A percentile compares a stretch with the other conserved stretches of the same genome.
Conservation (phyloP, 2,888 invertebrate genomes). For the Perizoma flavofasciatum region DNA sequence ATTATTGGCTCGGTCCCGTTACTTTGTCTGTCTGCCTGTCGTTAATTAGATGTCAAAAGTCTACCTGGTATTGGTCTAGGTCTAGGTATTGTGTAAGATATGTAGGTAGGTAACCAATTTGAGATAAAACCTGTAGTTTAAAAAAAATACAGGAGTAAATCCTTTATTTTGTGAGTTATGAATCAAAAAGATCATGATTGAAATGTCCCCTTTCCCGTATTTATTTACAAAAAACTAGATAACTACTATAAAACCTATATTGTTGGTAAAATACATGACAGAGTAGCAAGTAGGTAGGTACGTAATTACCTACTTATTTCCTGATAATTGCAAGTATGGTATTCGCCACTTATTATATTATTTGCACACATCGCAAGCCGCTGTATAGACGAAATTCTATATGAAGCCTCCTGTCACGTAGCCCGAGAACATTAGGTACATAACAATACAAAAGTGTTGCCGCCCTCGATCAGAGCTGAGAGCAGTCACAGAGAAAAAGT, state of each 20-base stretch:
- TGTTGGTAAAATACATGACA: too few species aligned
- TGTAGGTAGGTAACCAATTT: too few species aligned
- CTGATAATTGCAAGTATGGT: constrained; percentile 16
- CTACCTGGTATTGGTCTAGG: constrained; percentile 17
- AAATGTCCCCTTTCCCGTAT: too few species aligned
- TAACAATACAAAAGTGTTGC: constrained; percentile 11
- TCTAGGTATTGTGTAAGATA: constrained; percentile 16
- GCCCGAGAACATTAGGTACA: constrained; percentile 1
- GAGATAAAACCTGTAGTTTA: too few species aligned
- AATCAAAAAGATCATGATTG: too few species aligned
- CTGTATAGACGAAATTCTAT: constrained; percentile 32
- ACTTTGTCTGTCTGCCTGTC: constrained; percentile 30
- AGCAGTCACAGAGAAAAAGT: too few species aligned
- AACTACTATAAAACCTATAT: too few species aligned
- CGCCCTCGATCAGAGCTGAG: too few species aligned
- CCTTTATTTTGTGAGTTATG: too few species aligned
- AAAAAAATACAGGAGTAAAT: too few species aligned
- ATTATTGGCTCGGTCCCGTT: constrained; percentile 22
- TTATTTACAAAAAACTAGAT: too few species aligned
- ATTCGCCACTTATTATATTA: constrained; percentile 14
- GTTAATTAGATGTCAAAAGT: constrained; percentile 40
- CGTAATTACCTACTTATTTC: not conserved
- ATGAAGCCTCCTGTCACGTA: constrained; percentile 31
- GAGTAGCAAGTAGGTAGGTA: not conserved
- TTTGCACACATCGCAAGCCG: constrained; percentile 19